Base-by-base conservation (phyloP, 2,113 vertebrate genomes). In the Strigops habroptila region DNA sequence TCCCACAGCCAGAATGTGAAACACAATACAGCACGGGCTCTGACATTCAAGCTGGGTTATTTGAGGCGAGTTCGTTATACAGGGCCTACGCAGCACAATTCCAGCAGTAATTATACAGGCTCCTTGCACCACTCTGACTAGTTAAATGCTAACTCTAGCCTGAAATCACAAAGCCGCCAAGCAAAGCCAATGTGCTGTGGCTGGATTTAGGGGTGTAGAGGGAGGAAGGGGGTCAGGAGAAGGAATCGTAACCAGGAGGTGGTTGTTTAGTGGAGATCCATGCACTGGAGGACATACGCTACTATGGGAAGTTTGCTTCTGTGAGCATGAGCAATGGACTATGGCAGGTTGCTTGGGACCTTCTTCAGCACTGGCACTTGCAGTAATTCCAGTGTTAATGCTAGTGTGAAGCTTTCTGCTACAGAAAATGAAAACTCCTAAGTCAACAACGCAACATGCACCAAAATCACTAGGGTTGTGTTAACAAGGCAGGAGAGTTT, bases 1-100 rank as follows among this genome's bases (percentile, higher is more conserved):
- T 95, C 90, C 95, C 94, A 91, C 70, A 93, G 96, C 91, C 94
- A 96, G 91, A 90, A 70, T 96, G 87, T 95, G 96, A 96, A 96
- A 95, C 91, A 94, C 92, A 94, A 95, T 95, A 93, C 82, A 88
- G 91, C 73, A 71, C 60, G 76, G 94, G 95, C 88, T 94, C 82
- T 91, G 88, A 94, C 93, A 96, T 94, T 94, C 95, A 93, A 94
- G 81, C 96, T 92, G 93, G 96, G 95, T 97, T 97, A 97, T 96
- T 94, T 96, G 95, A 94, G 93, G 96, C 70, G 39, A 95, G 77
- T 92, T 95, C 19, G 48, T 86, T 95, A 55, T 84, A 55, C 9
- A 7, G 82, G 87, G 57, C 87, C 89, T 92, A 51, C 9, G 35
- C 93, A 86, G 87, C 82, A 74, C 88, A 75, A 77, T 88, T 92